These are phyloP conservation scores for Palythoa heliodiscus DNA, from an alignment of 92 coral and sea anemone genomes.

Conservation along the genomic window DNA sequence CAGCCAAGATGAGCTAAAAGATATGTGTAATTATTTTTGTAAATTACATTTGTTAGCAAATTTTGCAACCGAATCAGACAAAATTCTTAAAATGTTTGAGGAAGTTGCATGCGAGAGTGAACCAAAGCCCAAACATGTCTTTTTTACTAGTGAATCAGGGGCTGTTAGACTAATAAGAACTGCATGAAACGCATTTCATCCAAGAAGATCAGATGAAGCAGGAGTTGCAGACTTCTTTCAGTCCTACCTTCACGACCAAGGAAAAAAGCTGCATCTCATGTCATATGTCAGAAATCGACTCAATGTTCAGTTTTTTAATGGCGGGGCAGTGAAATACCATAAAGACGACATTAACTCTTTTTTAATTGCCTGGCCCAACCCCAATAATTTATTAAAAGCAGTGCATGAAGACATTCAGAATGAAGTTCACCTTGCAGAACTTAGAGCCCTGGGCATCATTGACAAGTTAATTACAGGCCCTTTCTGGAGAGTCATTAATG, in stretches of 20 bases:
- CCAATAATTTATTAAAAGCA: slow-evolving; percentile 13
- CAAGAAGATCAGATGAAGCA: slow-evolving; percentile 26
- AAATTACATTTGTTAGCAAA: slow-evolving; percentile 22
- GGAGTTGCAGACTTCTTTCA: slow-evolving; percentile 19
- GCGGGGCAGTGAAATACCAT: not conserved
- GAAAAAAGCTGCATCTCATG: slow-evolving; percentile 10
- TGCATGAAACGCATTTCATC: slow-evolving; percentile 22
- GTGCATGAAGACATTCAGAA: not conserved
- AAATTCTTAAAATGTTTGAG: slow-evolving; percentile 12
- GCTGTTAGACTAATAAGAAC: slow-evolving; percentile 18
- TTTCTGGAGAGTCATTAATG: not conserved
- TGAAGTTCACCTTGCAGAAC: not conserved
- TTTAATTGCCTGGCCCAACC: not conserved
- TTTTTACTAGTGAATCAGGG: slow-evolving; percentile 22
- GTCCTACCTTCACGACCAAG: slow-evolving; percentile 21
- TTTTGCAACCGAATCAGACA: slow-evolving; percentile 31
- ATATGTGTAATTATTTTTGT: slow-evolving; percentile 17
- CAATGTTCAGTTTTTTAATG: slow-evolving; percentile 14
- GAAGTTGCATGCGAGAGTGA: slow-evolving; percentile 22
- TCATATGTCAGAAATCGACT: slow-evolving; percentile 13
- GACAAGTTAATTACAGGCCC: slow-evolving; percentile 4
- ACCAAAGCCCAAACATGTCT: slow-evolving; percentile 10
- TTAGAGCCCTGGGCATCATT: slow-evolving; percentile 1
- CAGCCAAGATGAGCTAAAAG: slow-evolving; percentile 34
- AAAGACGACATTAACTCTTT: not conserved